These are phyloP conservation scores for Threskiornis aethiopicus DNA, from an alignment of 2,797 vertebrate genomes.

Conservation along the genomic window DNA sequence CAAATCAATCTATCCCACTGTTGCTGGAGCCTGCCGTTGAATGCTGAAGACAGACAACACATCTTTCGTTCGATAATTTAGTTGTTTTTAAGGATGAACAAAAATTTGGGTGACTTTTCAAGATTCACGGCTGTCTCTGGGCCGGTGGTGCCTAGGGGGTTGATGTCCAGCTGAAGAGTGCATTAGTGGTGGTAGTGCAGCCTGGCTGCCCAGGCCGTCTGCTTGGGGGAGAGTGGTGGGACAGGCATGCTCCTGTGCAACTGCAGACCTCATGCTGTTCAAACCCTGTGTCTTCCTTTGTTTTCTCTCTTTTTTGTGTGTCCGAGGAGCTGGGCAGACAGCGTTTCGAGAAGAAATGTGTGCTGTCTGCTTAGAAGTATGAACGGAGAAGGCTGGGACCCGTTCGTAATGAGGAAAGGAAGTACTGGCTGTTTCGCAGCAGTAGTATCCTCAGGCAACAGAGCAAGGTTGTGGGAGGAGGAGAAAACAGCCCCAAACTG, in stretches of 20 bases:
- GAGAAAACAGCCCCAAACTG: neutral
- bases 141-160: neutral
- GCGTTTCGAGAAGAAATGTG: neutral
- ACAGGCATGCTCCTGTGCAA: rapidly evolving
- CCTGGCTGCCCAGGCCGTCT: rapidly evolving
- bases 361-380: neutral
- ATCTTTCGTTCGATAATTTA: neutral
- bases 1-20: conserved; percentile 53
- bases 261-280: neutral
- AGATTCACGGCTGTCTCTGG: neutral
- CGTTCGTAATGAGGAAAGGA: rapidly evolving
- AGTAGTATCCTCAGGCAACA: neutral
- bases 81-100: neutral
- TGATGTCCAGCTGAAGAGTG: neutral
- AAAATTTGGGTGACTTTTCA: neutral
- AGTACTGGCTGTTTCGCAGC: rapidly evolving
- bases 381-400: neutral
- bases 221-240: rapidly evolving
- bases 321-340: neutral
- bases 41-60: neutral
- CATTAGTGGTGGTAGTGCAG: neutral
- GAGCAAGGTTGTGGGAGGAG: neutral
- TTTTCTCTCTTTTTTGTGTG: neutral
- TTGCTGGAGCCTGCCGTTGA: neutral
- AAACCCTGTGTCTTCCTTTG: neutral